Evolutionary conservation across 2,113 vertebrate genomes (phyloP), one percentile per base, ranked within the genome.

Genomic region (Prinia subflava): DNA sequence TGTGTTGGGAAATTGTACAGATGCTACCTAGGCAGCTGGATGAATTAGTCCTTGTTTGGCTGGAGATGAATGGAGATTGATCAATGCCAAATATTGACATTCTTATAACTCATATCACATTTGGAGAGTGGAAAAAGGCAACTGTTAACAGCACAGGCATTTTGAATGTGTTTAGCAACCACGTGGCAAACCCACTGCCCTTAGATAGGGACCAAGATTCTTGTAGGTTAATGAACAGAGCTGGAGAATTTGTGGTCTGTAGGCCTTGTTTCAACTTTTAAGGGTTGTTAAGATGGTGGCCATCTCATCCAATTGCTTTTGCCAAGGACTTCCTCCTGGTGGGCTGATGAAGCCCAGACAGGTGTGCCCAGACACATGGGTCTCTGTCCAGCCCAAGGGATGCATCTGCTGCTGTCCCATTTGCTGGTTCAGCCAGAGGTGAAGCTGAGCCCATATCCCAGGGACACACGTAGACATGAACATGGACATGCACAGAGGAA

Each of bases 391-490:
- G 17, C 23, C 31, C 22, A 8, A 64, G 39, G 15, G 17, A 56
- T 0, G 0, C 2, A 17, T 10, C 28, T 59, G 10, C 28, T 6
- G 0, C 44, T 44, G 12, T 53, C 22, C 7, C 2, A 1, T 82
- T 60, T 91, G 11, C 19, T 55, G 41, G 2, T 86, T 82, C 59
- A 73, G 20, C 13, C 24, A 49, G 21, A 47, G 22, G 13, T 53
- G 15, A 73, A 88, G 18, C n/a, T 62, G 23, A 76, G 31, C 13
- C 31, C 1, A 0, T 46, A 33, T 46, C 11, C 25, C 22, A 50
- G 19, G 13, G 24, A n/a, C 4, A 30, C 9, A 56, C 1, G 4
- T 1, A 6, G 10, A 52, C 15, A 10, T 2, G 3, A 27, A 9
- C n/a, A n/a, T 0, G 1, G 39, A 7, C 5, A 39, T 0, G 8